These are phyloP conservation scores for Cyclophora albipunctata DNA, from an alignment of 2,888 invertebrate genomes.

Conservation along the genomic window DNA sequence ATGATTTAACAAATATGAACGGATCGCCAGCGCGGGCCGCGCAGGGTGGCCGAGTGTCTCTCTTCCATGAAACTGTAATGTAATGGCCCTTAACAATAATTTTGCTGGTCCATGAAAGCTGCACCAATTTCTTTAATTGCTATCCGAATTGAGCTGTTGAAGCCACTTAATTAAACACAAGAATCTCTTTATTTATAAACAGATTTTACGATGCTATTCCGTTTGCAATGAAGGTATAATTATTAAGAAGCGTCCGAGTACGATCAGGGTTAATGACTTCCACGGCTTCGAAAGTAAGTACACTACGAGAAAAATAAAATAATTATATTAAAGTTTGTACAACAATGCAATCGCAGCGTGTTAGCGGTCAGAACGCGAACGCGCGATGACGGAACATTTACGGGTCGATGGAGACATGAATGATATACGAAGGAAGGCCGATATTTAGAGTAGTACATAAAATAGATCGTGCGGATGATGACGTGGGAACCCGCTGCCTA, in stretches of 20 bases:
- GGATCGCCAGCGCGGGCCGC: conserved; percentile 52
- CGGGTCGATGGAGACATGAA: conserved; percentile 21
- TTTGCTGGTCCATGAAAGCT: conserved; percentile 52
- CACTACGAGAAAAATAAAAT: conserved; percentile 32
- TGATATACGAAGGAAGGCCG: conserved; percentile 9
- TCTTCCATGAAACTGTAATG: conserved; percentile 68
- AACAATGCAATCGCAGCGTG: conserved; percentile 31
- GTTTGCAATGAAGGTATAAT: conserved; percentile 31
- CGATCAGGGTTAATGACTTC: conserved; percentile 49
- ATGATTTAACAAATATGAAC: conserved; percentile 73
- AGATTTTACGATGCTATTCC: conserved; percentile 46
- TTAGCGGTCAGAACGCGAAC: conserved; percentile 15
- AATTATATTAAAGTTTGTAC: conserved; percentile 27
- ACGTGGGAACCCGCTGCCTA: conserved; percentile 13
- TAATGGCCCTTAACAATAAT: conserved; percentile 62
- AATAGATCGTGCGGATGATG: conserved; percentile 20
- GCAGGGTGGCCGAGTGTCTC: conserved; percentile 58
- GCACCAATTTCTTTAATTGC: conserved; percentile 65
- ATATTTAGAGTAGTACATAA: conserved; percentile 15
- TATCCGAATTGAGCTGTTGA: conserved; percentile 47
- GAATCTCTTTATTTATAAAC: conserved; percentile 51
- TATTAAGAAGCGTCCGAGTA: conserved; percentile 37
- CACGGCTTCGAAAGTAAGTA: conserved; percentile 38
- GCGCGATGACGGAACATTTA: conserved; percentile 17
- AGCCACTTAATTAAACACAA: conserved; percentile 53